These are phyloP conservation scores for Phlogophora meticulosa DNA, from an alignment of 2,888 invertebrate genomes.

Conservation along the genomic window DNA sequence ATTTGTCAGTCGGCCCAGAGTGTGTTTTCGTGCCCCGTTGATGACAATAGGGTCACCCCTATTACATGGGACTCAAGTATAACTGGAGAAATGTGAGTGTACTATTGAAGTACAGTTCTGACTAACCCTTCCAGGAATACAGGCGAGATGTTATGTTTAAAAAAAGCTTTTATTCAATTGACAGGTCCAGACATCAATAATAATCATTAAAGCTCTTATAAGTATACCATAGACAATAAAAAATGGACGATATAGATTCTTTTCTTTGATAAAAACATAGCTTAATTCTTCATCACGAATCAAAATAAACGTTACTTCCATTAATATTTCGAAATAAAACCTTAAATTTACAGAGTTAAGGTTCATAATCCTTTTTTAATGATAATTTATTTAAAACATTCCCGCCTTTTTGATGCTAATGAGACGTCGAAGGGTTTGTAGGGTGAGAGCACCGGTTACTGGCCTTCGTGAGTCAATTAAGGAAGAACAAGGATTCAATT, in stretches of 20 bases:
- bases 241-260: conserved; percentile 33
- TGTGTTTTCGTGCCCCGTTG: too few species aligned
- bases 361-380: conserved; percentile 14
- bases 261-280: conserved; percentile 32
- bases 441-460: conserved; percentile 55
- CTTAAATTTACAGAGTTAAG: not conserved
- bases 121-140: too few species aligned
- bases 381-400: conserved; percentile 10
- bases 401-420: conserved; percentile 68
- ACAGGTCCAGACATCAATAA: conserved; percentile 17
- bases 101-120: too few species aligned
- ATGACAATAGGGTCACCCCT: too few species aligned
- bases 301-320: conserved; percentile 28
- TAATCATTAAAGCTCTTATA: conserved; percentile 21
- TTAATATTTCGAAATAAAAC: not conserved
- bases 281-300: conserved; percentile 58
- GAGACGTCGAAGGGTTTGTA: conserved; percentile 58
- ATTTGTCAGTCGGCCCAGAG: too few species aligned
- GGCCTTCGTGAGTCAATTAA: conserved; percentile 24
- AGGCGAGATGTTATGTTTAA: too few species aligned
- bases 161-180: conserved; percentile 19
- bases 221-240: conserved; percentile 17
- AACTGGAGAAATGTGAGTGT: too few species aligned
- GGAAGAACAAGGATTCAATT: conserved; percentile 35
- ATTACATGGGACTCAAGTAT: too few species aligned